Base-by-base conservation (phyloP, 2,797 vertebrate species). In the Dryobates pubescens region DNA sequence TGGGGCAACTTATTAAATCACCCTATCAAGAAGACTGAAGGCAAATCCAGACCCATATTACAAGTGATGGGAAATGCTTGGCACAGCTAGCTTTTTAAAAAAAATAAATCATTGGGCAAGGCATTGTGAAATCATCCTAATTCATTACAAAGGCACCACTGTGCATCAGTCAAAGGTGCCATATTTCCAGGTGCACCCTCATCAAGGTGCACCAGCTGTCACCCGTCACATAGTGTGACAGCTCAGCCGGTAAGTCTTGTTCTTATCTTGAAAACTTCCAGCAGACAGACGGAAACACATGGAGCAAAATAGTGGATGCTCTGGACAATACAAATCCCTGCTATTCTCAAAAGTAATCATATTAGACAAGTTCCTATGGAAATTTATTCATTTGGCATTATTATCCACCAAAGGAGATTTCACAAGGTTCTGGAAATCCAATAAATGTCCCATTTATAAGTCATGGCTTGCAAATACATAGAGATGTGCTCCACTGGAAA, bases 391-490 rank as follows among this genome's bases (percentile, higher is more conserved):
- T 92, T 94, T 95, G 89, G 36, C 58, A 94, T 96, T 90, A 93
- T 95, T 95, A 90, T 69, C 51, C 62, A 91, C 58, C 26, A 86
- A 95, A 96, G 82, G 61, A 93, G 71, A 92, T 93, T 95, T 88
- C 91, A 91, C n/a, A 68, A 91, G 74, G 51, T 93, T 91, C 76
- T 92, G 69, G 85, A 93, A 95, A 91, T 93, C 82, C 85, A 91
- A 96, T 94, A 95, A 96, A 94, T 62, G 68, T 95, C 82, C 74
- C 80, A 91, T 95, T 95, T 94, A 74, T 88, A 95, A 95, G 89
- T 80, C 80, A 89, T 13, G 51, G 62, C 83, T 95, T 96, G 89
- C 85, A 96, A 94, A 89, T 82, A 95, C 77, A 94, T 86, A 82
- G 41, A 82, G 82, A 82, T 82, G 65, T 91, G 82, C 71, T 93